Evolutionary conservation across 2,797 vertebrate genomes (phyloP), one percentile per base, ranked within the genome.

Genomic region (Prionace glauca): DNA sequence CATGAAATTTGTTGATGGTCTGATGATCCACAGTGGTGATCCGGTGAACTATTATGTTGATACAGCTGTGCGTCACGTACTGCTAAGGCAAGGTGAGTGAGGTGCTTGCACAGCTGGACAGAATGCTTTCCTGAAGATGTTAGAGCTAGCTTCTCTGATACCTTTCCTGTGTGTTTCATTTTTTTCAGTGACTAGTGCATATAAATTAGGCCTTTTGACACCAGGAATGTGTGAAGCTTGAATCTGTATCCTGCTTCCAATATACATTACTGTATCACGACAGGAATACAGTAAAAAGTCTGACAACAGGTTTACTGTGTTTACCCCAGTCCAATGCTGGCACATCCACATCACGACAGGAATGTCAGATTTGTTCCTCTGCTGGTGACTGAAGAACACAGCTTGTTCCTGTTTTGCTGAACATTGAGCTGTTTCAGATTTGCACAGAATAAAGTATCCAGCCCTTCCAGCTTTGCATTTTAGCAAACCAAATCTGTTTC

Each of bases 21-120:
- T 99, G 97, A 99, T 99, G 99, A 99, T 99, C 97, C 99, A 99
- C 98, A 99, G 99, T 0, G 99, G 99, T 96, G 99, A 99, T 97
- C 99, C 99, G 0, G 99, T 99, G 96, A 99, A 99, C 97, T 99
- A 99, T 97, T 99, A 99, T 0, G 99, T 99, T 0, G 99, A 99
- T 97, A 99, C 99, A 0, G 99, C 99, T 0, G 99, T 99, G 96
- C 98, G 99, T 95, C 99, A 99, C 0, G 99, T 99, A 95, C 98
- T 99, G 69, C 98, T 99, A 67, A 98, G 99, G 96, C 99, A 99
- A 97, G 99, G 99, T 99, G 96, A 98, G 98, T 96, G 26, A 94
- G 10, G 32, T 3, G 20, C 22, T 95, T 29, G 50, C 69, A 72
- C 29, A 26, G 2, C 8, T 45, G 12, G 4, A 32, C 67, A 41